Evolutionary conservation across 1,140 invertebrate genomes (phyloP).

Genomic region (Papilio dardanus): DNA sequence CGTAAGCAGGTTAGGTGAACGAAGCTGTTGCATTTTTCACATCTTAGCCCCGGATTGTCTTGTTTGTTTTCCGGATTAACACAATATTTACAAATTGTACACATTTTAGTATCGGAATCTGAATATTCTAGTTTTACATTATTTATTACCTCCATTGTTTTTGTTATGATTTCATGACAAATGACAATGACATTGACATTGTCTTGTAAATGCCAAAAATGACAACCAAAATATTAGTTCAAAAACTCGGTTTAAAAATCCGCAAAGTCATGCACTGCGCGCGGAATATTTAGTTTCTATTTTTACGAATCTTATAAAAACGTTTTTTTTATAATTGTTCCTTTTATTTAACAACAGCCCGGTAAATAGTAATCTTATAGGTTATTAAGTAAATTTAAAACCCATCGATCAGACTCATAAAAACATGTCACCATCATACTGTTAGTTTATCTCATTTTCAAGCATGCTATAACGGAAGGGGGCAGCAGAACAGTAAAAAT

Average conservation of each 20-base stretch:
- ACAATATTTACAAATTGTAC: constrained; percentile 66
- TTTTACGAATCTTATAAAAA: too few relatives aligned
- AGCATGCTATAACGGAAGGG: neutral
- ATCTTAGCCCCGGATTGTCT: constrained; percentile 68
- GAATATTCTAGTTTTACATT: constrained; percentile 29
- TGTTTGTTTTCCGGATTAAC: constrained; percentile 69
- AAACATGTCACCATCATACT: neutral
- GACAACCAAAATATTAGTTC: neutral
- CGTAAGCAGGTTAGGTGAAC: constrained; percentile 86
- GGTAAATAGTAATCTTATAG: too few relatives aligned
- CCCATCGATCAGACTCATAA: too few relatives aligned
- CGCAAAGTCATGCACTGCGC: too few relatives aligned
- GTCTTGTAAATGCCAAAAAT: neutral
- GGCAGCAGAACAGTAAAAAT: neutral
- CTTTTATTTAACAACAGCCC: too few relatives aligned
- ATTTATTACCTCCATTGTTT: constrained; percentile 34
- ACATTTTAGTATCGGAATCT: constrained; percentile 33
- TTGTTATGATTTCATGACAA: neutral
- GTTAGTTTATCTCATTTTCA: too few relatives aligned
- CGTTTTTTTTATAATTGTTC: too few relatives aligned
- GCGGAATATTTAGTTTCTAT: too few relatives aligned
- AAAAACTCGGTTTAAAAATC: neutral
- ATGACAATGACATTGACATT: neutral
- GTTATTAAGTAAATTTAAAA: too few relatives aligned
- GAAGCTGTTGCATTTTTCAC: constrained; percentile 80